Conservation (phyloP, 2,113 vertebrate genomes). For the Sorex fumeus region DNA sequence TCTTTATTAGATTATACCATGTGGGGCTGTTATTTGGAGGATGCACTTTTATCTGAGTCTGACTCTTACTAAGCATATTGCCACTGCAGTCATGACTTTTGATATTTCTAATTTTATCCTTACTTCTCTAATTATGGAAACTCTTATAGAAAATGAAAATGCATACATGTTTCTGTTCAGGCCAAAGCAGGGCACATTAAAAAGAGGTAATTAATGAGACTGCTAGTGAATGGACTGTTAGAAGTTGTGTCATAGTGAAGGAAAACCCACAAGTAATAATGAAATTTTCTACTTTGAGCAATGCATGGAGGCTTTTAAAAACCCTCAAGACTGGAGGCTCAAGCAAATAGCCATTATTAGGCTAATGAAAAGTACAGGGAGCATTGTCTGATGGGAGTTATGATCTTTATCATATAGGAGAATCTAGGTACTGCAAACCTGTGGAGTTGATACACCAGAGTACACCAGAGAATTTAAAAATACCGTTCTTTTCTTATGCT, state of each 20-base stretch:
- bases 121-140: constrained; percentile 14
- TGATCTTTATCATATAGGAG: background rate
- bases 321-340: background rate
- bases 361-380: too few relatives aligned
- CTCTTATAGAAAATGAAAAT: background rate
- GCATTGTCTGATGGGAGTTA: background rate
- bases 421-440: background rate
- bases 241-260: background rate
- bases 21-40: background rate
- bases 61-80: background rate
- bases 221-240: background rate
- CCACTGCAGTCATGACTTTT: background rate
- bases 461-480: background rate
- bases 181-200: background rate
- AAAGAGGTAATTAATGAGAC: background rate
- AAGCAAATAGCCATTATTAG: background rate
- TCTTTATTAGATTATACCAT: background rate
- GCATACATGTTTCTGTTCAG: background rate
- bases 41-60: background rate
- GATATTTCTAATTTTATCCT: background rate
- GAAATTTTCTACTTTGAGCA: background rate
- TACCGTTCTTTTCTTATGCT: background rate
- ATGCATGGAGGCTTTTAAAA: background rate
- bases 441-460: background rate
- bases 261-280: background rate